Base-by-base conservation (phyloP, 2,113 vertebrate species). In the Eupsittula cactorum region DNA sequence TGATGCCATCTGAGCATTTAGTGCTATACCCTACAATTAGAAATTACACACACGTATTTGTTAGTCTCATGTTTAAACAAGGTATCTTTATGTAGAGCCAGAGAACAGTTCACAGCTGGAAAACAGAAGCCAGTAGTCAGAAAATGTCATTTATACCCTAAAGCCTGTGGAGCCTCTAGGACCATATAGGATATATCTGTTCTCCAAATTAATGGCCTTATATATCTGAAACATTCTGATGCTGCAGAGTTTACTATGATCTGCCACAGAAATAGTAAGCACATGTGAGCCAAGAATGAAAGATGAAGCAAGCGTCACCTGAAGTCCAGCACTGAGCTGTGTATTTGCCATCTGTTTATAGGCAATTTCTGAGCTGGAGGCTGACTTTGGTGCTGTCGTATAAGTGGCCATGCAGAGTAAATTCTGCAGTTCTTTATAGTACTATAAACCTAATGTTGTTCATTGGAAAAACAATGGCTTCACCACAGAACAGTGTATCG, bases 141-240 rank as follows among this genome's bases (percentile, higher is more conserved):
- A 78, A 86, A 88, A 65, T 25, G 63, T 16, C 37, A 62, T 73
- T 91, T 55, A 46, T 75, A 71, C 78, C 91, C 62, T 82, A 35
- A 86, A 94, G 64, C 95, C 96, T 97, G 86, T 47, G 79, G 95
- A 70, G 83, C 93, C 95, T 94, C 94, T 73, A 96, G 97, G 95
- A 94, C 94, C 82, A n/a, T 42, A 71, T 57, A 91, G 39, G n/a
- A 24, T 53, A n/a, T 68, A 86, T 82, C 85, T 95, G 68, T 86
- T 96, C 81, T 95, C 65, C 44, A 85, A 93, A 89, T 70, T 83
- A 80, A 70, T 44, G 69, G 37, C 21, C 21, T 29, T 70, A 90
- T 76, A 47, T 73, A 42, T 47, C 75, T 62, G 86, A 96, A 87
- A 64, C 16, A 11, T 71, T 76, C 62, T 84, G 73, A 64, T 68